phyloP scores from a whole-genome alignment of 2,888 invertebrate species.

The Gnatocerus cornutus region DNA sequence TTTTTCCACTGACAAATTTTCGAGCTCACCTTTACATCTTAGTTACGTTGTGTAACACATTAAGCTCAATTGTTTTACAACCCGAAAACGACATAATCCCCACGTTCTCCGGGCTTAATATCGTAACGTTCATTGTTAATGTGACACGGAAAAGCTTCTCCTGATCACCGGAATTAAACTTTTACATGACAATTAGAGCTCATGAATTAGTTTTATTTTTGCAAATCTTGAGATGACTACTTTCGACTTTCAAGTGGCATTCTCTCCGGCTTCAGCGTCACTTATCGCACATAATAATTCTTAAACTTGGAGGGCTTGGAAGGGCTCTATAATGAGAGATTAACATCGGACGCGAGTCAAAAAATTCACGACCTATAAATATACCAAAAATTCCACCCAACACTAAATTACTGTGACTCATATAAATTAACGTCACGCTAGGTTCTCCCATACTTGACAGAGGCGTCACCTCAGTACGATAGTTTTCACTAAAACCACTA shows the following conservation, averaged over 20 bases:
- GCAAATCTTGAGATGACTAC: slow-evolving; percentile 23
- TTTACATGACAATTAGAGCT: slow-evolving; percentile 19
- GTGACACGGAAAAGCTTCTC: slow-evolving; percentile 28
- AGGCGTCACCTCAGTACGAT: background rate
- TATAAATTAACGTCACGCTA: slow-evolving; percentile 21
- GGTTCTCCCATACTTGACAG: background rate
- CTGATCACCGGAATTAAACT: slow-evolving; percentile 15
- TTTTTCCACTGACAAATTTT: slow-evolving; percentile 1
- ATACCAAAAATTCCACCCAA: background rate
- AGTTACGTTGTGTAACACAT: background rate
- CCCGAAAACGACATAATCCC: background rate
- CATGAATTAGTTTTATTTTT: slow-evolving; percentile 24
- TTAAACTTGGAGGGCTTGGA: slow-evolving; percentile 13
- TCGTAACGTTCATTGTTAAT: slow-evolving; percentile 12
- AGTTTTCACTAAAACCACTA: background rate
- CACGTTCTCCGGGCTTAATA: background rate
- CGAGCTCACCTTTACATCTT: background rate
- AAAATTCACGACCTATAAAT: background rate
- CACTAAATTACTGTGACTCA: slow-evolving; percentile 12
- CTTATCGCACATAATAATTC: slow-evolving; percentile 44
- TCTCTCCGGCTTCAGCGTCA: slow-evolving; percentile 29
- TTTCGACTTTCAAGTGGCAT: slow-evolving; percentile 20
- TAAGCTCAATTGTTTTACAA: slow-evolving; percentile 1
- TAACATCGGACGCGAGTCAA: background rate
- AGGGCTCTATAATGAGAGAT: slow-evolving; percentile 13